Evolutionary conservation across 1,140 invertebrate genomes (phyloP), one percentile per base, ranked within the genome.

Genomic region (Drosophila rhopaloa): DNA sequence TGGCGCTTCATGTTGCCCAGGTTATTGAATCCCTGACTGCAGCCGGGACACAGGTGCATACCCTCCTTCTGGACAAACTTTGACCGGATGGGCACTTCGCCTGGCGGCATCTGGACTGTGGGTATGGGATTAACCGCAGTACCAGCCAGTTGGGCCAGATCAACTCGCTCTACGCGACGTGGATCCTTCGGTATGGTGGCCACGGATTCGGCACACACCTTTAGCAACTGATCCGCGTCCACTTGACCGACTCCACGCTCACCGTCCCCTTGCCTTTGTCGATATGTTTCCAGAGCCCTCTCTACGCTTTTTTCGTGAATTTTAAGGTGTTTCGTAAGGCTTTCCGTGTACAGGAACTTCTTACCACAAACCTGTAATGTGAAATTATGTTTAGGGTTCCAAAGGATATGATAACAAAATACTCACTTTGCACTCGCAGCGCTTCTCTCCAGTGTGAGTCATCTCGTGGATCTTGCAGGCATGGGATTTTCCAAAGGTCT

Each of bases 401-500:
- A 9, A 11, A 19, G 8, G 44, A 27, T 32, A 7, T 40, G 6
- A 2, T 10, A 9, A 51, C 72, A 10, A 35, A 27, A n/a, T 60
- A 37, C 9, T 54, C 46, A 72, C 68, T 57, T 92, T 92, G 65
- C 91, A 92, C 53, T 91, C 91, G 51, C 89, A 91, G 0, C 83
- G 86, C 54, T 91, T 93, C 47, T 93, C 94, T 0, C 95, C 95
- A 24, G 91, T 92, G 60, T 92, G 91, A 0, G 86, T 92, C 91
- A 92, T 92, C 66, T 91, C 89, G 19, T 92, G 91, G 11, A 92
- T 91, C 37, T 92, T 92, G 24, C 91, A 91, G 11, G 91, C 84
- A 29, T 92, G 88, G 0, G 91, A 89, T 35, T 92, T 92, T 2
- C 91, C 90, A 57, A 92, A 92, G 1, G 90, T 89, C 40, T 92